Conservation (phyloP, 2,888 invertebrate species). For the Pristionchus japonicus region DNA sequence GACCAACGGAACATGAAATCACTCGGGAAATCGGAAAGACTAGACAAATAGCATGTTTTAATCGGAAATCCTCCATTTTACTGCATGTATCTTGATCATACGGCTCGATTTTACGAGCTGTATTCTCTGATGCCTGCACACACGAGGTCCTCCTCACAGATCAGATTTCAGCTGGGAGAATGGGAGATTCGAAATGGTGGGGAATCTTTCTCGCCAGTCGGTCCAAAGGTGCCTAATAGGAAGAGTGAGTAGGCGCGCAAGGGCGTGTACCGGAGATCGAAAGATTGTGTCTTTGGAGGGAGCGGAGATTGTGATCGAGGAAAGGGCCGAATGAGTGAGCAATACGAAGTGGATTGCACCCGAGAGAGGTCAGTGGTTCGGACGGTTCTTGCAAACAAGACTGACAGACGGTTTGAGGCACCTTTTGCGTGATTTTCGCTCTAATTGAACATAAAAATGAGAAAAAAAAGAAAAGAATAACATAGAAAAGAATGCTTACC, state of each 20-base stretch:
- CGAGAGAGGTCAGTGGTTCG: neutral
- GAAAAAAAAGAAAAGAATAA: neutral
- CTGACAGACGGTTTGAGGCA: no score
- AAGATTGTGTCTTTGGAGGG: neutral
- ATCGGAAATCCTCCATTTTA: neutral
- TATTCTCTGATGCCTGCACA: neutral
- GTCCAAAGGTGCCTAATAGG: neutral
- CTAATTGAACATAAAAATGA: neutral
- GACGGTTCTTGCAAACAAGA: no score
- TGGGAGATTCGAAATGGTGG: neutral
- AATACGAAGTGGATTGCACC: neutral
- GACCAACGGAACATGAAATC: neutral
- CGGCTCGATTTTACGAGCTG: neutral
- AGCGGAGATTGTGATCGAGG: neutral
- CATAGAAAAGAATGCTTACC: neutral
- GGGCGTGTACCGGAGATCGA: constrained; percentile 25
- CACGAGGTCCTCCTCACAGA: neutral
- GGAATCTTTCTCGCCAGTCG: neutral
- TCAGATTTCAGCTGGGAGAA: neutral
- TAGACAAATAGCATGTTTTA: neutral
- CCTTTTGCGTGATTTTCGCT: no score
- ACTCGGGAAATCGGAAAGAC: neutral
- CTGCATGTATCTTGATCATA: no score
- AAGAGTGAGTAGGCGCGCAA: neutral
- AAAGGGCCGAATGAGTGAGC: neutral